phyloP scores from a whole-genome alignment of 2,888 invertebrate genomes.

The Argyresthia goedartella region DNA sequence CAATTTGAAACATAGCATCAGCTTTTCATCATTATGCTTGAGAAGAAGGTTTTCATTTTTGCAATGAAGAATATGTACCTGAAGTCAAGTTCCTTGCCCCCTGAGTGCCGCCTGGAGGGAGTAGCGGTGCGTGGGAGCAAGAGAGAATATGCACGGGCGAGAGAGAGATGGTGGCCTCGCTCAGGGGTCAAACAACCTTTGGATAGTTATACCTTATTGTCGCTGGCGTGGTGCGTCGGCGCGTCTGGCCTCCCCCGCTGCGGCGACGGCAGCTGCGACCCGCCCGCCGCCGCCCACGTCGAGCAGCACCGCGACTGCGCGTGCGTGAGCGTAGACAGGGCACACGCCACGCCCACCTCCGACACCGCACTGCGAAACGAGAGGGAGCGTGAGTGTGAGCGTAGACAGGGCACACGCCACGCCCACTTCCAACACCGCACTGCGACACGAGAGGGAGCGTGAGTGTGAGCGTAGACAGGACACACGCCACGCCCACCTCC shows the following conservation, averaged over 20 bases:
- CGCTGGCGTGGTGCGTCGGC: conserved; percentile 73
- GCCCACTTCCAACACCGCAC: conserved; percentile 59
- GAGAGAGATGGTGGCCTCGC: too few relatives aligned
- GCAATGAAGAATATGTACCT: too few relatives aligned
- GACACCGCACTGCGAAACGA: conserved; percentile 48
- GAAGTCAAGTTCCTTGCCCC: too few relatives aligned
- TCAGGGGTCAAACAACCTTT: too few relatives aligned
- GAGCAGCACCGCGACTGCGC: conserved; percentile 34
- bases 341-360: conserved; percentile 54
- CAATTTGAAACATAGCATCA: too few relatives aligned
- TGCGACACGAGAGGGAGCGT: conserved; percentile 18
- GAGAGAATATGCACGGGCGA: too few relatives aligned
- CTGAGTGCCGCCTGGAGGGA: too few relatives aligned
- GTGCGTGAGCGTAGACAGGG: conserved; percentile 38
- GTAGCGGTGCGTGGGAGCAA: too few relatives aligned
- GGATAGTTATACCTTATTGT: conserved; percentile 80
- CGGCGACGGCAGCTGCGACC: conserved; percentile 86
- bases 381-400: conserved; percentile 11
- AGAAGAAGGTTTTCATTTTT: too few relatives aligned
- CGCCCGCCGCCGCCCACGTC: conserved; percentile 72
- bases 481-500: conserved; percentile 54
- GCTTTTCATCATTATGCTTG: too few relatives aligned
- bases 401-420: conserved; percentile 54
- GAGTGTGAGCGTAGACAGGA: conserved; percentile 39
- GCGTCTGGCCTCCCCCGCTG: conserved; percentile 61